A percentile compares a stretch with the other conserved stretches of the same genome.
Evolutionary conservation across 2,113 vertebrate genomes (phyloP).

Genomic region (Cichladusa arquata): DNA sequence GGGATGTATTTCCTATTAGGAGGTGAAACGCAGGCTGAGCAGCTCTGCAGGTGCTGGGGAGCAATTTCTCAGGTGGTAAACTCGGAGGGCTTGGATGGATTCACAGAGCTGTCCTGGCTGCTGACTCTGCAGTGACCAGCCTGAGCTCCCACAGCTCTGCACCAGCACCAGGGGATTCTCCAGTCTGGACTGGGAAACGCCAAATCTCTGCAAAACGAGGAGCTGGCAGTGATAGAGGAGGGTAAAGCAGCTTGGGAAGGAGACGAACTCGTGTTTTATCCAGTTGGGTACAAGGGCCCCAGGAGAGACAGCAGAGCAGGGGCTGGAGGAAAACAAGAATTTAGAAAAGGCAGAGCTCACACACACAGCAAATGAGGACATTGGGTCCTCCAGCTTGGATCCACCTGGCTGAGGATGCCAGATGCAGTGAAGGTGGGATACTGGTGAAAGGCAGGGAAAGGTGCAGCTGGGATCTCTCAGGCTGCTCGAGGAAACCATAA

Average conservation of each 20-base stretch:
- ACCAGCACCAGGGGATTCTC: no score
- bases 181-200: neutral
- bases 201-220: neutral
- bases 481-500: no score
- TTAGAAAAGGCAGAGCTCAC: neutral
- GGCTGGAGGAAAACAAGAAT: neutral
- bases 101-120: neutral
- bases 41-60: neutral
- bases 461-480: no score
- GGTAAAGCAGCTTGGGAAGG: neutral
- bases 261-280: neutral
- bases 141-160: neutral
- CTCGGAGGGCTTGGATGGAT: slow-evolving; percentile 2
- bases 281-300: neutral
- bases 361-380: neutral
- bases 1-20: neutral
- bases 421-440: neutral
- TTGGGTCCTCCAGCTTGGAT: fast-evolving
- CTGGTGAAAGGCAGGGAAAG: no score
- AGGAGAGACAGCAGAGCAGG: neutral
- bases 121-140: slow-evolving; percentile 19
- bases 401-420: fast-evolving
- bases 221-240: neutral
- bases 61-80: slow-evolving; percentile 12
- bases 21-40: neutral